Evolutionary conservation across 2,797 vertebrate genomes (phyloP).

Genomic region (Smutsia gigantea): DNA sequence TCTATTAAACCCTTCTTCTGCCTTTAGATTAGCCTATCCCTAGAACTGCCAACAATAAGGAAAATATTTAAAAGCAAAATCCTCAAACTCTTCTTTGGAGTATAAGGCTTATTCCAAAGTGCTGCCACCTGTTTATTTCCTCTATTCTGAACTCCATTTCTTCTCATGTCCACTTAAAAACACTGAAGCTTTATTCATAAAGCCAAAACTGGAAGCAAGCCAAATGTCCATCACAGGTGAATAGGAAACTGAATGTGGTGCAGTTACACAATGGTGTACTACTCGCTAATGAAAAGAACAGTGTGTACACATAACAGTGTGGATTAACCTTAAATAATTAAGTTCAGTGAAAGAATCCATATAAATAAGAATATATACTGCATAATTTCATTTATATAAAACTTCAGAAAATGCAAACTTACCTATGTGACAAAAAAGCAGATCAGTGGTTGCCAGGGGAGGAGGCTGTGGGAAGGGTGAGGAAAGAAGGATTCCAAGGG

Average conservation of each 20-base stretch:
- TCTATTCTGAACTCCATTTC: background rate
- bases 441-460: background rate
- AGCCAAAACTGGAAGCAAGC: background rate
- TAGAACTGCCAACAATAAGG: background rate
- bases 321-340: slow-evolving; percentile 11
- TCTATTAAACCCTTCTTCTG: background rate
- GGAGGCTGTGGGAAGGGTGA: background rate
- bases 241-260: background rate
- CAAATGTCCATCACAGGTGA: background rate
- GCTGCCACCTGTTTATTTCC: background rate
- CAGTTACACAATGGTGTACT: background rate
- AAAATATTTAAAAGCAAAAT: background rate
- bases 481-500: background rate
- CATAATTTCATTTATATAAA: background rate
- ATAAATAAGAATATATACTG: background rate
- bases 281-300: background rate
- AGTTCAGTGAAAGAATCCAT: background rate
- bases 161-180: background rate
- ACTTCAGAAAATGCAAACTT: background rate
- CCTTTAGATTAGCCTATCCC: background rate
- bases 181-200: background rate
- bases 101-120: background rate
- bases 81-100: background rate
- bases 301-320: background rate
- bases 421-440: background rate